Evolutionary conservation across 1,140 invertebrate species (phyloP).

Genomic region (Polypedilum vanderplanki): DNA sequence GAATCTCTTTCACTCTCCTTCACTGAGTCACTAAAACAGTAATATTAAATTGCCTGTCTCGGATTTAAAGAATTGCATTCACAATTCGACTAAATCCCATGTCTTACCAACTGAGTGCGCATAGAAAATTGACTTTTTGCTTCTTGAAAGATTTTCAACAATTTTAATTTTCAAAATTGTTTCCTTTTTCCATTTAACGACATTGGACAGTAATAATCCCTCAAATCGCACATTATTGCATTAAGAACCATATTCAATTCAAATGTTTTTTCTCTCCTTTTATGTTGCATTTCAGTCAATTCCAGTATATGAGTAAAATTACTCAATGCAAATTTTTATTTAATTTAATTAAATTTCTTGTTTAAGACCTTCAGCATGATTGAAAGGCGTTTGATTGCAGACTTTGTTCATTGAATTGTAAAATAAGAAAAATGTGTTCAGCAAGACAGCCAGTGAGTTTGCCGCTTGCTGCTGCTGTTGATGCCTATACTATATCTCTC

Average conservation of each 20-base stretch:
- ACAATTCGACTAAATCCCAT: not conserved
- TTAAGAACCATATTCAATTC: not conserved
- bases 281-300: not conserved
- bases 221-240: not conserved
- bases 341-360: constrained; percentile 27
- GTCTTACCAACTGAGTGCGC: not conserved
- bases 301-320: constrained; percentile 9
- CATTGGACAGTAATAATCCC: constrained; percentile 15
- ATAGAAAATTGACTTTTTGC: too few species aligned
- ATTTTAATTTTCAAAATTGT: too few species aligned
- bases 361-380: constrained; percentile 27
- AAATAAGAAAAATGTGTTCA: constrained; percentile 12
- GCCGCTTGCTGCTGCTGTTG: not conserved
- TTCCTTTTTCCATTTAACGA: not conserved
- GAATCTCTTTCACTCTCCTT: not conserved
- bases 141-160: too few species aligned
- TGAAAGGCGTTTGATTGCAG: constrained; percentile 27
- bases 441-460: not conserved
- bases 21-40: not conserved
- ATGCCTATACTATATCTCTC: not conserved
- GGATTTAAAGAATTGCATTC: constrained; percentile 1
- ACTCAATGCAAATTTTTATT: constrained; percentile 24
- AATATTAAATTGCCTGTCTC: constrained; percentile 13
- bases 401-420: constrained; percentile 21
- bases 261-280: not conserved